phyloP scores from a whole-genome alignment of 2,888 invertebrate species.

The Podabrus alpinus region DNA sequence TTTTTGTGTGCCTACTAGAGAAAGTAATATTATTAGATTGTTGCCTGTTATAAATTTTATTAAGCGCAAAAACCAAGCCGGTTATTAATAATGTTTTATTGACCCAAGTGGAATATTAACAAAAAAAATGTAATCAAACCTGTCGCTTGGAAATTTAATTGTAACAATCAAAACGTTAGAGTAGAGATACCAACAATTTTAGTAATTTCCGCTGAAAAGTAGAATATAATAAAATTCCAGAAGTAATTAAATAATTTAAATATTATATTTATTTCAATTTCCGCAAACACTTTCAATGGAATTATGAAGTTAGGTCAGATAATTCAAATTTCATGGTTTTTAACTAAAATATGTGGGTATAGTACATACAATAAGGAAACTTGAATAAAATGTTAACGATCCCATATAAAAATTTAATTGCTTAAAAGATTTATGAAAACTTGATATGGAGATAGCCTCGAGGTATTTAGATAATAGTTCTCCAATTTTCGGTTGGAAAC shows the following conservation, averaged over 20 bases:
- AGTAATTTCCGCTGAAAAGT: neutral
- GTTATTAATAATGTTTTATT: neutral
- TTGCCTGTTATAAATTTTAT: neutral
- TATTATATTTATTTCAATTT: neutral
- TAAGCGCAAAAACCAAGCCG: neutral
- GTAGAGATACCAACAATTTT: neutral
- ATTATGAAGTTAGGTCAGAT: neutral
- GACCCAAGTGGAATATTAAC: neutral
- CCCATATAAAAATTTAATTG: neutral
- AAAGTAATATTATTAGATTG: neutral
- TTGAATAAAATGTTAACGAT: neutral
- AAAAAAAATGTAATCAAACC: neutral
- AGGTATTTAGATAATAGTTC: neutral
- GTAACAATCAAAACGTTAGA: neutral
- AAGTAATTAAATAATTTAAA: neutral
- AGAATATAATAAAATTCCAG: neutral
- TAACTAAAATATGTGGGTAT: neutral
- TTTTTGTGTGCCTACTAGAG: neutral
- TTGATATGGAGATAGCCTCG: neutral
- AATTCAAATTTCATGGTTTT: neutral
- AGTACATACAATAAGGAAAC: neutral
- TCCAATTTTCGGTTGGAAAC: neutral
- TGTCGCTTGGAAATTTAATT: neutral
- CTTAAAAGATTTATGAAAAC: neutral
- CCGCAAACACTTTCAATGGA: neutral